These are phyloP conservation scores for Dolichomitus sp. DNA, from an alignment of 2,888 invertebrate species.

Conservation along the genomic window DNA sequence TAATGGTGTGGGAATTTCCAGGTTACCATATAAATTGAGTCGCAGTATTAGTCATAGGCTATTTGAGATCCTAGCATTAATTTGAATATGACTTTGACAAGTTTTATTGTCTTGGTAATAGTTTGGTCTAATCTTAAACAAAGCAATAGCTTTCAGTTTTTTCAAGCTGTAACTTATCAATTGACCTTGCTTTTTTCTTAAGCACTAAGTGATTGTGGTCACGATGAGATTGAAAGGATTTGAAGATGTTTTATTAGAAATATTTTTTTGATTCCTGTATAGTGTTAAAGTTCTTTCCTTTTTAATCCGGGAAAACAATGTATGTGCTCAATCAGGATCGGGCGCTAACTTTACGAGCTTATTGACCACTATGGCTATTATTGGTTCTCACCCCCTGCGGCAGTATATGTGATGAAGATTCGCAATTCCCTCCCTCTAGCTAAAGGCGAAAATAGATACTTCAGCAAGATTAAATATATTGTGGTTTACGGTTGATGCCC, in stretches of 20 bases:
- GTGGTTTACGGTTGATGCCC: constrained; percentile 1
- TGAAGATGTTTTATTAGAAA: neutral
- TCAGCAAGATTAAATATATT: constrained; percentile 25
- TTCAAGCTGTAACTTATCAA: no score
- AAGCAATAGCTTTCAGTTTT: no score
- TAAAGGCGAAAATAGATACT: constrained; percentile 17
- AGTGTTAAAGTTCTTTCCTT: neutral
- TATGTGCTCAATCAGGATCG: neutral
- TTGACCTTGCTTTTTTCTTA: no score
- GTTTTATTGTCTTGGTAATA: constrained; percentile 11
- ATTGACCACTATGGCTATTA: constrained; percentile 25
- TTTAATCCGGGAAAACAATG: neutral
- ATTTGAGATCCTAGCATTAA: constrained; percentile 4
- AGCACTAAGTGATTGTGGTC: neutral
- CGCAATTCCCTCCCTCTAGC: neutral
- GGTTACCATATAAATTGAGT: neutral
- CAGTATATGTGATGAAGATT: constrained; percentile 23
- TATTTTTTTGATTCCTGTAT: neutral
- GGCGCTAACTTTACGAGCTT: constrained; percentile 29
- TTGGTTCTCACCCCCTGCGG: constrained; percentile 12
- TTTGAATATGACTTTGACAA: neutral
- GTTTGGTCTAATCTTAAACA: neutral
- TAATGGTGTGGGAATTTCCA: neutral
- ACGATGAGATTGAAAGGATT: neutral
- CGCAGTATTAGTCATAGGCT: neutral